Base-by-base conservation (phyloP, 2,113 vertebrate species). In the Oostethus manadensis region DNA sequence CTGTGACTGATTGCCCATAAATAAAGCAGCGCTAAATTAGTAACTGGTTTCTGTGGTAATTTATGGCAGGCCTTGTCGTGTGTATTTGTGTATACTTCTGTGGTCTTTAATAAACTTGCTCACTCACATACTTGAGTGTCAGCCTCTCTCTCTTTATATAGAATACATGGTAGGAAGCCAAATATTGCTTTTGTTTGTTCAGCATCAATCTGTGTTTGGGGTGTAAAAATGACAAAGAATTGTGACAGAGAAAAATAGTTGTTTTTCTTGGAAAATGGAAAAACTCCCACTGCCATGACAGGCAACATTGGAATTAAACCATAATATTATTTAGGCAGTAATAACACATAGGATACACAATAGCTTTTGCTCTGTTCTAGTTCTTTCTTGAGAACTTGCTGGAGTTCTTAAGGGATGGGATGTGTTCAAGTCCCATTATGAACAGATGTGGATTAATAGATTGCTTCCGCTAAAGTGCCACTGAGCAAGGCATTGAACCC, bases 241-340 rank as follows among this genome's bases (percentile, higher is more conserved):
- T 62, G 69, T 18, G 68, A 78, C 60, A 73, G 64, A 73, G 64
- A 68, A 42, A 56, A 50, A 60, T 70, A 73, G 71, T 74, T 82
- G 68, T 81, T 84, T 83, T 82, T 67, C n/a, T 57, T 76, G 58
- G 63, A 84, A 71, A 72, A 78, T 73, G 78, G 80, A 76, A 78
- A 72, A 83, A 68, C 60, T 38, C 59, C 45, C 40, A 26, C 53
- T 54, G 53, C n/a, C n/a, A n/a, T n/a, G n/a, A n/a, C n/a, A n/a
- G n/a, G n/a, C 78, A 78, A 45, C 43, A 85, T 76, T 57, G 60
- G 83, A 84, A 78, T 85, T 77, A 68, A 85, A 87, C 51, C 73
- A 84, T 74, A 82, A 79, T 78, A n/a, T n/a, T n/a, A n/a, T n/a
- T n/a, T n/a, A 85, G 79, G 80, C 68, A 26, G 23, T 26, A 2